phyloP scores from a whole-genome alignment of 1,140 invertebrate genomes.

The Anastrepha obliqua region DNA sequence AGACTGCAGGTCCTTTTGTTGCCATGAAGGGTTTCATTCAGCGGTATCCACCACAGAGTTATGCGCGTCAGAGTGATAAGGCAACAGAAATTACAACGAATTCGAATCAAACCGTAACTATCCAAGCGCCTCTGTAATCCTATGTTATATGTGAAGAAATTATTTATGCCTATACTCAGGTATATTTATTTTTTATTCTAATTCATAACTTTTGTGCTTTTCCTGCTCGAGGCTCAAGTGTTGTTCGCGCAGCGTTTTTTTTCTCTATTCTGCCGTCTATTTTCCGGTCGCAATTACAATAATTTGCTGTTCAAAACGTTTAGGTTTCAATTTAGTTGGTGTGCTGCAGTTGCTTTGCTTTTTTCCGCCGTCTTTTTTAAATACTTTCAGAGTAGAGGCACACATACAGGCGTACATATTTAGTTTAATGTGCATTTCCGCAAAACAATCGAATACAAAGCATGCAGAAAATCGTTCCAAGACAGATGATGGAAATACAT shows the following conservation, averaged over 20 bases:
- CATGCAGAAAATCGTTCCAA: background rate
- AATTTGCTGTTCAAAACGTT: slow-evolving; percentile 45
- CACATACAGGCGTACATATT: background rate
- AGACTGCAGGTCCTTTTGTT: too few species aligned
- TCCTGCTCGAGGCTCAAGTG: background rate
- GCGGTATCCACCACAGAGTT: too few species aligned
- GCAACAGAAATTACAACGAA: too few species aligned
- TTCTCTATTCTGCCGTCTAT: background rate
- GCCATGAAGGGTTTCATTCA: too few species aligned
- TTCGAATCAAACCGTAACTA: background rate
- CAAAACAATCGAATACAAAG: background rate
- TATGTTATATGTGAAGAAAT: background rate
- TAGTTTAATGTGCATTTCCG: slow-evolving; percentile 30
- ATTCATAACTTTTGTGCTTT: slow-evolving; percentile 23
- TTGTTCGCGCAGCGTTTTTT: background rate
- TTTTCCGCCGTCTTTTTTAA: background rate
- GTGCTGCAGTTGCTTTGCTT: background rate
- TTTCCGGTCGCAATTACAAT: slow-evolving; percentile 51
- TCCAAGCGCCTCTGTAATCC: background rate
- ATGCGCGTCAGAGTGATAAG: too few species aligned
- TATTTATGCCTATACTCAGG: background rate
- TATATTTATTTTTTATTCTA: slow-evolving; percentile 31
- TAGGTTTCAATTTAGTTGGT: slow-evolving; percentile 38
- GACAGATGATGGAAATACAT: background rate
- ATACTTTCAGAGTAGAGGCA: background rate